These are phyloP conservation scores for Talpa occidentalis DNA, from an alignment of 2,113 vertebrate species.

Conservation along the genomic window DNA sequence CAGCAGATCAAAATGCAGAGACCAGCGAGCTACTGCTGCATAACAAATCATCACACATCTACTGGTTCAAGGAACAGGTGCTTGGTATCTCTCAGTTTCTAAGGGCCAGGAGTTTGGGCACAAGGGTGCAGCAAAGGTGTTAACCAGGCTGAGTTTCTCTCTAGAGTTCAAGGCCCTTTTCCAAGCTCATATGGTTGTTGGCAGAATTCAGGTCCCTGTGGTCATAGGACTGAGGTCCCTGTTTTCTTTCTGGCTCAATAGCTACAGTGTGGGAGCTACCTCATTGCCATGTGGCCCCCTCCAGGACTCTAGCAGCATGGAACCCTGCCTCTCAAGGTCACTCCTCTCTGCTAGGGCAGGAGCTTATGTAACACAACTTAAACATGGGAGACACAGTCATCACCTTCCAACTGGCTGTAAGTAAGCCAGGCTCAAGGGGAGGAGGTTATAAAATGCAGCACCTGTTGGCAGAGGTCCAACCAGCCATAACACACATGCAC, in stretches of 20 bases:
- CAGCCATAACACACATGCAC: neutral
- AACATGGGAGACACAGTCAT: fast-evolving
- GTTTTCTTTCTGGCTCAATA: neutral
- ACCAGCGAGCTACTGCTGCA: fast-evolving
- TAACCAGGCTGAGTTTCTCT: neutral
- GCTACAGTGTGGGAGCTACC: fast-evolving
- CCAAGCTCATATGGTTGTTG: neutral
- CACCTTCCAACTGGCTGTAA: neutral
- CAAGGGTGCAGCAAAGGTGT: neutral
- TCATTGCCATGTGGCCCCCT: too few species aligned
- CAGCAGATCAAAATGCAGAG: neutral
- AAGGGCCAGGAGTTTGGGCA: neutral
- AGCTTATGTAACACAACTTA: neutral
- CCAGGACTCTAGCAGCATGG: neutral
- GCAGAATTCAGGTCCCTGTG: neutral
- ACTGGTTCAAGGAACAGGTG: neutral
- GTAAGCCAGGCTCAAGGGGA: neutral
- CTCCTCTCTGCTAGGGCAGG: too few species aligned
- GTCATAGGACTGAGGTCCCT: neutral
- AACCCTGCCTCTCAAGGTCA: neutral
- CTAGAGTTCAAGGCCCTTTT: neutral
- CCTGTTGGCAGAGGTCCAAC: fast-evolving
- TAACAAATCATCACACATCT: neutral
- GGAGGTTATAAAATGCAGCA: neutral
- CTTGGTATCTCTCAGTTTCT: fast-evolving